phyloP scores from a whole-genome alignment of 2,888 invertebrate species.

The Erannis defoliaria region DNA sequence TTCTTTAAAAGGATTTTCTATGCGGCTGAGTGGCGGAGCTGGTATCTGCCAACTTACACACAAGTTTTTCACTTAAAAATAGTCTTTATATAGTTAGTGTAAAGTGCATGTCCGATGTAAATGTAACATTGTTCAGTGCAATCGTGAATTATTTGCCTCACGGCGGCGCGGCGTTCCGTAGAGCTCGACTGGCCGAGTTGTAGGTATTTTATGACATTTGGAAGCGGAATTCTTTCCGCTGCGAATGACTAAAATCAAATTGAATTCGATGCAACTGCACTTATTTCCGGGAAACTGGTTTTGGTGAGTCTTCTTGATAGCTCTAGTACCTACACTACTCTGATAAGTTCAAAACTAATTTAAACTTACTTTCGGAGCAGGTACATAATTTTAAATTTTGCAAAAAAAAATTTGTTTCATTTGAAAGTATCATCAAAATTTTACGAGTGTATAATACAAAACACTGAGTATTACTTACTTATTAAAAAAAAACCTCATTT shows the following conservation, averaged over 20 bases:
- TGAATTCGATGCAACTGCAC: slow-evolving; percentile 52
- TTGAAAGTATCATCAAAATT: too few relatives aligned
- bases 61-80: slow-evolving; percentile 28
- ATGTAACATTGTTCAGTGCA: slow-evolving; percentile 48
- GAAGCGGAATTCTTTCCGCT: slow-evolving; percentile 63
- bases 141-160: slow-evolving; percentile 72
- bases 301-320: too few relatives aligned
- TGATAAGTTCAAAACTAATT: too few relatives aligned
- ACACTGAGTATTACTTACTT: too few relatives aligned
- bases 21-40: slow-evolving; percentile 42
- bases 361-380: too few relatives aligned
- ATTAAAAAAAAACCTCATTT: too few relatives aligned
- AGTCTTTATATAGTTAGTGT: slow-evolving; percentile 3
- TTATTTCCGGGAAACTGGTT: slow-evolving; percentile 6
- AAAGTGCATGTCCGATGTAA: slow-evolving; percentile 38
- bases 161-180: slow-evolving; percentile 60
- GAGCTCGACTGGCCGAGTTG: slow-evolving; percentile 56
- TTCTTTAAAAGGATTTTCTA: slow-evolving; percentile 49
- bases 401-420: too few relatives aligned
- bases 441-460: too few relatives aligned
- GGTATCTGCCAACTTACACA: slow-evolving; percentile 34
- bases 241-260: slow-evolving; percentile 63
- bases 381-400: too few relatives aligned
- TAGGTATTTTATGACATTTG: slow-evolving; percentile 65
- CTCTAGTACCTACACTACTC: too few relatives aligned